Base-by-base conservation (phyloP, 2,888 invertebrate species). In the Girardia tigrina region DNA sequence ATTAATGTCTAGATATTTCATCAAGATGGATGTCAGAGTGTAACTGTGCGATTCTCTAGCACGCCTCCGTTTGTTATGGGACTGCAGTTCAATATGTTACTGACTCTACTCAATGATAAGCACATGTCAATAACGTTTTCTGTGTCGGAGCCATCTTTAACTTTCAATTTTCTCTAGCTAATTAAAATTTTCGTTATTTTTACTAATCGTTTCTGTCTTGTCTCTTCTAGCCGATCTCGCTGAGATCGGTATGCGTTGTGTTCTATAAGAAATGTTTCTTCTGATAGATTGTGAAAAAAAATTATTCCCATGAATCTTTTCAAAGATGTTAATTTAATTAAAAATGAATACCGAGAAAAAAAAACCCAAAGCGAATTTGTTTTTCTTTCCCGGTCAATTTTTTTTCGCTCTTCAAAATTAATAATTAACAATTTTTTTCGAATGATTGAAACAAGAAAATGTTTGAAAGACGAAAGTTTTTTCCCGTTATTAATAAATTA, bases 31-130 rank as follows among this genome's bases (percentile, higher is more conserved):
- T 56, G 56, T 56, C 56, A 56, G 56, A 56, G 56, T 56, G 56
- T 56, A 56, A 56, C 56, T 56, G 56, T 56, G 56, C 56, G 56
- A 56, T 20, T 56, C 23, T 56, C 56, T 56, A n/a, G 56, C 56
- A n/a, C 4, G 4, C 56, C 56, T 56, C n/a, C 4, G 23, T 56
- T 56, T 56, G n/a, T n/a, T 56, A 23, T 56, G 2, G 56, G 56
- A 56, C 56, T 56, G 56, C 56, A 56, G n/a, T 56, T 56, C 56
- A 56, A 56, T 56, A 56, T 56, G 56, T 56, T 56, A 56, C 56
- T 56, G 56, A 56, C 56, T 56, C 56, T 56, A n/a, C 56, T 56
- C 56, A 56, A 56, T 56, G 56, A 56, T 56, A 56, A 56, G 56
- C 56, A 56, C 23, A 23, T 56, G 56, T 56, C 56, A 56, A 56